Conservation (phyloP, 2,797 vertebrate genomes). For the Coranthus polyacanthus region DNA sequence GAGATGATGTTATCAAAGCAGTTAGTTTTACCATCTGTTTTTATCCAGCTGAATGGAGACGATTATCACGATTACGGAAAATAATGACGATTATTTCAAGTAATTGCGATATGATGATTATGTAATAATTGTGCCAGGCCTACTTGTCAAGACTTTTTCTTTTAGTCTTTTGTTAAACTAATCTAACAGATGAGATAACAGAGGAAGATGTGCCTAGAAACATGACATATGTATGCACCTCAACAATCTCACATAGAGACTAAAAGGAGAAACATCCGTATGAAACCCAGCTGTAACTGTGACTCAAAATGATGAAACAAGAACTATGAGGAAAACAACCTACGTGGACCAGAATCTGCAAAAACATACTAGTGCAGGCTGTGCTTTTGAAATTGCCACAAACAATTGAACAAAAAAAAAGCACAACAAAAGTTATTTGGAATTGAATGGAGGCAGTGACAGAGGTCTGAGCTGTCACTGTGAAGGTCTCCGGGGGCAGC, state of each 20-base stretch:
- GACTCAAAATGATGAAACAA: constrained; percentile 14
- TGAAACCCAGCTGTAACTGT: background rate
- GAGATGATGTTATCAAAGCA: no score
- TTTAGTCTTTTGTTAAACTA: no score
- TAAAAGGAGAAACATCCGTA: background rate
- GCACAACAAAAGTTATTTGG: constrained; percentile 63
- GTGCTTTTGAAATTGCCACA: constrained; percentile 53
- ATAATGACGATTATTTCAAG: no score
- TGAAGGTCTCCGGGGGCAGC: constrained; percentile 54
- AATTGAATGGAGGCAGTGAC: constrained; percentile 66
- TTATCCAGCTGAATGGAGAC: no score
- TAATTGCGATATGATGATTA: no score
- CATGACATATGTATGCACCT: background rate
- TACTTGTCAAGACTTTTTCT: no score
- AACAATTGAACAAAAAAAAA: constrained; percentile 50
- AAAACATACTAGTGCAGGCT: constrained; percentile 28
- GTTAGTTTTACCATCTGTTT: no score
- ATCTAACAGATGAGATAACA: background rate
- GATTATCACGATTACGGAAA: no score
- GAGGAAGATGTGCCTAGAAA: background rate
- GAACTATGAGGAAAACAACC: background rate
- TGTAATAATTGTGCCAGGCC: no score
- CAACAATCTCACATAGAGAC: background rate
- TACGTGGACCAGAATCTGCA: constrained; percentile 31
- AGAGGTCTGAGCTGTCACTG: constrained; percentile 58